Base-by-base conservation (phyloP, 30 jellyfish, hydroid and myxozoan genomes). In the Nemopilema nomurai region DNA sequence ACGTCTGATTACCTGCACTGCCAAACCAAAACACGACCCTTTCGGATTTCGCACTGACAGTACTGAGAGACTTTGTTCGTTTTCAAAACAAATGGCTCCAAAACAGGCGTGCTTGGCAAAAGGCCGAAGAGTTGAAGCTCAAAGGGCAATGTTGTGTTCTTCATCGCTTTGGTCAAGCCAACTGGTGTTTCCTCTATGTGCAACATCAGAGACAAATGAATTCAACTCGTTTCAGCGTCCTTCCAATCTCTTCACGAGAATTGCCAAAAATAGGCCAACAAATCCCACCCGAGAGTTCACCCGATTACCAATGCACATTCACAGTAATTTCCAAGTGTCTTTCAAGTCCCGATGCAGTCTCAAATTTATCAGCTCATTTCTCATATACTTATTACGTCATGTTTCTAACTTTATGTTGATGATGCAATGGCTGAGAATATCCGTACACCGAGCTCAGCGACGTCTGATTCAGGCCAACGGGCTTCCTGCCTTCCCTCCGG, bases 61-160 rank as follows among this genome's bases (percentile, higher is more conserved):
- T 67, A 71, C 71, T 83, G 81, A 24, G 79, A 67, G 1, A 18
- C 49, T 28, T 21, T 23, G 53, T 8, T 1, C n/a, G 78, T 20
- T 13, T 69, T 49, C 16, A 20, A 41, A 0, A 23, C 51, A 49
- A 83, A 83, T 25, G 81, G 77, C 31, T 75, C 89, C 28, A 82
- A 67, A 1, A 74, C 28, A 1, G 84, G 67, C 70, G 74, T 82
- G 67, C 77, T 52, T 65, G 62, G 66, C 9, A 88, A 76, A 32
- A 87, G 50, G 23, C 96, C 96, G 49, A 88, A 88, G 83, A 88
- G 51, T 81, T 80, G 91, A 27, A 88, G 50, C 77, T 88, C 96
- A 71, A 67, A 88, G 30, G 96, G 96, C 82, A 88, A 32, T 80
- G 82, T 88, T 21, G 30, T 29, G 16, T 64, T 24, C 25, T 57